Base-by-base conservation (phyloP, 37 sponge, comb jelly and placozoan species). In the Geodia barretti region DNA sequence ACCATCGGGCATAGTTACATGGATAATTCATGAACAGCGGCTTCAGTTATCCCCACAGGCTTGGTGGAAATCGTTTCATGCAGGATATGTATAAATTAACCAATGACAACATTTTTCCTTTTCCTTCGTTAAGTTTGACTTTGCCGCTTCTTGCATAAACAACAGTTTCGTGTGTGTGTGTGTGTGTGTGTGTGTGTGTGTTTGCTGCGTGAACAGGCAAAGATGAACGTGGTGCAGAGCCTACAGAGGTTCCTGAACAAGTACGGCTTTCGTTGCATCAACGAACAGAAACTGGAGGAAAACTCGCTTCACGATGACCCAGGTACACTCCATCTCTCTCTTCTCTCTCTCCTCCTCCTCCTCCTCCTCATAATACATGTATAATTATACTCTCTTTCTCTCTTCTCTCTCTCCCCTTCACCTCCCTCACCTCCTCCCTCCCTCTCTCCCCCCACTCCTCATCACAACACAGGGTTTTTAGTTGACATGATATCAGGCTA, bases 281-380 rank as follows among this genome's bases (percentile, higher is more conserved):
- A 94, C 73, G 95, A 94, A 71, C 80, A 84, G 61, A 94, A 94
- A 74, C 62, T 94, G 39, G 95, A 94, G 69, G 89, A 88, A 64
- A 77, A 84, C 3, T 90, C 95, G 11, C 88, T 94, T 17, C 95
- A 90, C 77, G 95, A 94, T 84, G 95, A 94, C 72, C 95, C 95
- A 21, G 87, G 92, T 86, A 65, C 3, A 67, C 29, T 67, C 32
- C 32, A 67, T 58, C 19, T n/a, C n/a, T 59, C 60, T 20, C 14
- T 25, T 35, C 70, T 23, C 4, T 34, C 70, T 39, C 70, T 5
- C 28, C 30, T 34, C 4, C 3, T 3, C 7, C 28, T 34, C 23
- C 70, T 23, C 33, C 3, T 73, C n/a, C n/a, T n/a, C n/a, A n/a
- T n/a, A n/a, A n/a, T n/a, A n/a, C n/a, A n/a, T n/a, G n/a, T 28